Evolutionary conservation across 1,140 invertebrate genomes (phyloP), one percentile per base, ranked within the genome.

Genomic region (Meloidogyne exigua): DNA sequence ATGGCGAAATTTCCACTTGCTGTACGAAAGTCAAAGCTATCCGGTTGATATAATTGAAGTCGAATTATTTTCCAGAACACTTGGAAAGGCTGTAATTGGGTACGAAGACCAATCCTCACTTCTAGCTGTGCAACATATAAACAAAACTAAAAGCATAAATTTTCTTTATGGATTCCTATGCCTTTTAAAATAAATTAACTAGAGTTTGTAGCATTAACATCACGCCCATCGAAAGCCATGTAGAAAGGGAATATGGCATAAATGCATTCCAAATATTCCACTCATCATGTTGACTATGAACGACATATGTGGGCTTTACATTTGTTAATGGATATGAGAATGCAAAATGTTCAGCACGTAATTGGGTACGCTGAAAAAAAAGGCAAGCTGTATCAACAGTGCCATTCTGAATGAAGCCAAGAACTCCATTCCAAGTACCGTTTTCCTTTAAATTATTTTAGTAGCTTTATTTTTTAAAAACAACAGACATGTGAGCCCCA

Each of bases 211-310:
- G 4, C 0, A 81, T 39, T n/a, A 82, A 66, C 64, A 80, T 82
- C 2, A 73, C 23, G 18, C 44, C 74, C 66, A 82, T 69, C 11
- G 76, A 42, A 36, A 42, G 23, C 79, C 79, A 80, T 44, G 78
- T 81, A 15, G 68, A 68, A 26, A 32, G n/a, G 18, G 68, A 82
- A 49, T 80, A 80, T n/a, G 79, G 79, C 11, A 63, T 81, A 25
- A 80, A 80, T n/a, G 79, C 79, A 62, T 82, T 81, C 79, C 79
- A 80, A 32, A 80, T 82, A 13, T 62, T 69, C 36, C 78, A 63
- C 21, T 76, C 72, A 42, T 68, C 49, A 23, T 32, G 77, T 42
- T 57, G 76, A 62, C 36, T 65, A 62, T 79, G 75, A 7, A 79
- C 77, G 13, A 77, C 65, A 42, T 79, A 79, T 12, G 39, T 77